Conservation (phyloP, 2,888 invertebrate species). For the Plagiodera versicolora region DNA sequence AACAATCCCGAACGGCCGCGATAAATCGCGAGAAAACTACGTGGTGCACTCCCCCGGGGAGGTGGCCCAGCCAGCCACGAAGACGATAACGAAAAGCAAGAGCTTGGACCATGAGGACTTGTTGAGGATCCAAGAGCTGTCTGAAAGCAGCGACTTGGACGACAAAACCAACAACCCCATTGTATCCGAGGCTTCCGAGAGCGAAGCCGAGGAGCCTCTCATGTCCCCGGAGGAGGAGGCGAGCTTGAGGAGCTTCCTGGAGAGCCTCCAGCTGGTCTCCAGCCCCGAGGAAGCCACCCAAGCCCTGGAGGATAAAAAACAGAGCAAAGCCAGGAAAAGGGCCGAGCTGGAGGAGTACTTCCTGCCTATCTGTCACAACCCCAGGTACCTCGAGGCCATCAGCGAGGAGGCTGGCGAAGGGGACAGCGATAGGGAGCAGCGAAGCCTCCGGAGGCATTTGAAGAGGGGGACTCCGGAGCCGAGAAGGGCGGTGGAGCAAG, state of each 20-base stretch:
- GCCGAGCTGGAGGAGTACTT: conserved; percentile 61
- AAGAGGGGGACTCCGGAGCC: conserved; percentile 45
- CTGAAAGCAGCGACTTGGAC: conserved; percentile 45
- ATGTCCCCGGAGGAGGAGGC: conserved; percentile 63
- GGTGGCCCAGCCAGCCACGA: conserved; percentile 19
- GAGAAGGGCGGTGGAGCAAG: conserved; percentile 28
- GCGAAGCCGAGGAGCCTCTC: conserved; percentile 62
- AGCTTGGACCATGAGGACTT: conserved; percentile 52
- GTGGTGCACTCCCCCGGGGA: conserved; percentile 51
- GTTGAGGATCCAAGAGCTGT: conserved; percentile 52
- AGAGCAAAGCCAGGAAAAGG: conserved; percentile 58
- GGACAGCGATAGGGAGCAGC: conserved; percentile 57
- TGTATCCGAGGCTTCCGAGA: conserved; percentile 64
- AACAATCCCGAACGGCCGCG: conserved; percentile 20
- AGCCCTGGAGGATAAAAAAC: conserved; percentile 43
- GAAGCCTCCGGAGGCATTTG: conserved; percentile 39
- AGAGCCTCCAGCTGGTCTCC: conserved; percentile 60
- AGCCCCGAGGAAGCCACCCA: conserved; percentile 53
- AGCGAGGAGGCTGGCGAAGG: conserved; percentile 74
- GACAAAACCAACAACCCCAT: conserved; percentile 54
- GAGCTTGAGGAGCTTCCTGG: conserved; percentile 60
- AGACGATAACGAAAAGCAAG: conserved; percentile 44
- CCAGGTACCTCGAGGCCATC: conserved; percentile 74
- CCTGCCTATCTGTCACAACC: conserved; percentile 62
- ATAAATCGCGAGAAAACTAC: conserved; percentile 37